Evolutionary conservation across 2,113 vertebrate species (phyloP).

Genomic region (Pollachius pollachius): DNA sequence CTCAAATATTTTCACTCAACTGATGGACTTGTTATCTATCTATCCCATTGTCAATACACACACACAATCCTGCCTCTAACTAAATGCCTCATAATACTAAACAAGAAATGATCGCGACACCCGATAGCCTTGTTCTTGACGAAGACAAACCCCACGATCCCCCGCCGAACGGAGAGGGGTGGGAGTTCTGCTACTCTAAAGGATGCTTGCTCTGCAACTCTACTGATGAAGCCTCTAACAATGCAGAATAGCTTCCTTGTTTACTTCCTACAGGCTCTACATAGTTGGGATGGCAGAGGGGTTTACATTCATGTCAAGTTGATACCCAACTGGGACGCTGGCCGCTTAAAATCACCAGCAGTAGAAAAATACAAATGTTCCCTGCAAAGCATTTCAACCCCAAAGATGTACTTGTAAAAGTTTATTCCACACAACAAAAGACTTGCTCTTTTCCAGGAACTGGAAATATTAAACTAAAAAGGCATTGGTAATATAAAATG

Average conservation of each 20-base stretch:
- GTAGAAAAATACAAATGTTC: neutral
- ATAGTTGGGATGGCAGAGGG: slow-evolving; percentile 62
- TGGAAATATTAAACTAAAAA: slow-evolving; percentile 50
- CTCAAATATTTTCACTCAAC: too few species aligned
- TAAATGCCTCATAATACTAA: neutral
- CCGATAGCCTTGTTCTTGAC: neutral
- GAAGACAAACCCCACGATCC: neutral
- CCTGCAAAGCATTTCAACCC: neutral
- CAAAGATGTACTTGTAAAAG: neutral
- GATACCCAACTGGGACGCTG: too few species aligned
- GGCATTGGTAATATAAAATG: too few species aligned
- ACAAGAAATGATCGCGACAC: neutral
- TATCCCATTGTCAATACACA: slow-evolving; percentile 20
- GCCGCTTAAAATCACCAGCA: neutral
- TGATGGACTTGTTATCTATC: too few species aligned
- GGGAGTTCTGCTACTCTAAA: slow-evolving; percentile 22
- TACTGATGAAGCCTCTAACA: slow-evolving; percentile 50
- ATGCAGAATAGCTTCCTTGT: slow-evolving; percentile 67
- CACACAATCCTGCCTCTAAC: neutral
- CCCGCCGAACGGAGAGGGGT: slow-evolving; percentile 7
- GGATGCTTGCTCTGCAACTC: slow-evolving; percentile 42
- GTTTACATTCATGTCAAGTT: slow-evolving; percentile 24
- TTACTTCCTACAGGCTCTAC: slow-evolving; percentile 58
- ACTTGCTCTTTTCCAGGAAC: neutral
- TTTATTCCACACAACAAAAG: neutral